phyloP scores from a whole-genome alignment of 37 sponge, comb jelly and placozoan genomes.

The Bolinopsis microptera region DNA sequence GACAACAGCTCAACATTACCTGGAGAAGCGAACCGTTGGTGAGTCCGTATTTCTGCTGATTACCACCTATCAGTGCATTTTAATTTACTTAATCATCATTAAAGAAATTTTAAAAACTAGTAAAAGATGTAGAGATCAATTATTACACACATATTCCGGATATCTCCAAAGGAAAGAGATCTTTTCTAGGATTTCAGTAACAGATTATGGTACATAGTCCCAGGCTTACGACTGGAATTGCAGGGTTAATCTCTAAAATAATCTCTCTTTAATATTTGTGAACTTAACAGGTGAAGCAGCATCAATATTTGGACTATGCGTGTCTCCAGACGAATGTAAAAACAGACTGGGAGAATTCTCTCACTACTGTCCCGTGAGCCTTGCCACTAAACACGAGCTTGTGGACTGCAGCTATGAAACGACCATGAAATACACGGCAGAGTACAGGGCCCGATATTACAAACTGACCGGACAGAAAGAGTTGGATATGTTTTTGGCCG shows the following conservation, averaged over 20 bases:
- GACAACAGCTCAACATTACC: slow-evolving; percentile 67
- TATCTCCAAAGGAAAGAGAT: too few species aligned
- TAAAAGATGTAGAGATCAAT: too few species aligned
- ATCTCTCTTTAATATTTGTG: not conserved
- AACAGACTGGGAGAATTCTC: slow-evolving; percentile 77
- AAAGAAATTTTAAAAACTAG: too few species aligned
- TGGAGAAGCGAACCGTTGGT: slow-evolving; percentile 9
- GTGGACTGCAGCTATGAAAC: slow-evolving; percentile 77
- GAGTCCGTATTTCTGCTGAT: slow-evolving; percentile 56
- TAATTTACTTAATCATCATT: not conserved
- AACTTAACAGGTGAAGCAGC: slow-evolving; percentile 77
- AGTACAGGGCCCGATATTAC: slow-evolving; percentile 82
- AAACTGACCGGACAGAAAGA: slow-evolving; percentile 71
- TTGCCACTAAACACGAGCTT: slow-evolving; percentile 74
- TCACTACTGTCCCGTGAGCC: slow-evolving; percentile 91
- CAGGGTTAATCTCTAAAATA: not conserved
- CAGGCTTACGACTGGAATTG: too few species aligned
- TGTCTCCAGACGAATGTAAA: slow-evolving; percentile 81
- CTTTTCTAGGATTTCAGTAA: too few species aligned
- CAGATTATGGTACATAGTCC: too few species aligned
- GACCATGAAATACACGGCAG: slow-evolving; percentile 74
- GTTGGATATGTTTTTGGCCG: slow-evolving; percentile 71
- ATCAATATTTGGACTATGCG: slow-evolving; percentile 81
- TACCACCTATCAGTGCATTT: not conserved
- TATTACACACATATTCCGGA: too few species aligned